Percentiles rank a stretch among this genome's conserved stretches.
Conservation (phyloP, 1,140 invertebrate species). For the Bilobella aurantiaca region DNA sequence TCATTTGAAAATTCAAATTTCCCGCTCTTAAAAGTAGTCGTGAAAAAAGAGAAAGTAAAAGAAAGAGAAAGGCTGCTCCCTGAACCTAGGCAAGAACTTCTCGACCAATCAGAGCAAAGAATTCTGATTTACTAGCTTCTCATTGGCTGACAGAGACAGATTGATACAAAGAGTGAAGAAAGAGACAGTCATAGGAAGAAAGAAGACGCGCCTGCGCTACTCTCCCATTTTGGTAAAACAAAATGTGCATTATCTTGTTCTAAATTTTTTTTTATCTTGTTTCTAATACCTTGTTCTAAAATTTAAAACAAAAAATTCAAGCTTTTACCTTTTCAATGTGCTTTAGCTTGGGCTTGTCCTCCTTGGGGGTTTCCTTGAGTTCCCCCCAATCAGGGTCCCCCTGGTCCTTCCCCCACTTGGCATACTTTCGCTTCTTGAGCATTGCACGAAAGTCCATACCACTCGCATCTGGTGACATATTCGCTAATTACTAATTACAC, state of each 20-base stretch:
- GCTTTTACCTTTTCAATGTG: conserved; percentile 77
- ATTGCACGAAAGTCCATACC: conserved; percentile 97
- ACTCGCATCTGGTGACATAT: conserved; percentile 69
- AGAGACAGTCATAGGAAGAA: conserved; percentile 24
- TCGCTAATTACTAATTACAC: too few relatives aligned
- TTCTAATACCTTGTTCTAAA: too few relatives aligned
- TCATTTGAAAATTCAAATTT: too few relatives aligned
- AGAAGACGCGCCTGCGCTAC: background rate
- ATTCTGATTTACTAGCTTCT: background rate
- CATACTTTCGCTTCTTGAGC: conserved; percentile 92
- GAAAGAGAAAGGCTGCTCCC: too few relatives aligned
- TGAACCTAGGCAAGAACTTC: conserved; percentile 11
- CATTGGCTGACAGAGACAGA: background rate
- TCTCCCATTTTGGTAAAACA: background rate
- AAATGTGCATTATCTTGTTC: too few relatives aligned
- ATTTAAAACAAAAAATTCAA: background rate
- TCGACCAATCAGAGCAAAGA: background rate
- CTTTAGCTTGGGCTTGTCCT: conserved; percentile 62
- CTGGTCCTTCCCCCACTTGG: conserved; percentile 82
- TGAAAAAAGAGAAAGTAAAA: background rate
- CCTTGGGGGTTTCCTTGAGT: conserved; percentile 83
- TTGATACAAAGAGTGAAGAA: conserved; percentile 11
- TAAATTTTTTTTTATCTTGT: too few relatives aligned
- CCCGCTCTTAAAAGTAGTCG: conserved; percentile 6
- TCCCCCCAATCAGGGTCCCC: conserved; percentile 83